These are phyloP conservation scores for Hartigia nigra DNA, from an alignment of 2,888 invertebrate genomes.

Conservation along the genomic window DNA sequence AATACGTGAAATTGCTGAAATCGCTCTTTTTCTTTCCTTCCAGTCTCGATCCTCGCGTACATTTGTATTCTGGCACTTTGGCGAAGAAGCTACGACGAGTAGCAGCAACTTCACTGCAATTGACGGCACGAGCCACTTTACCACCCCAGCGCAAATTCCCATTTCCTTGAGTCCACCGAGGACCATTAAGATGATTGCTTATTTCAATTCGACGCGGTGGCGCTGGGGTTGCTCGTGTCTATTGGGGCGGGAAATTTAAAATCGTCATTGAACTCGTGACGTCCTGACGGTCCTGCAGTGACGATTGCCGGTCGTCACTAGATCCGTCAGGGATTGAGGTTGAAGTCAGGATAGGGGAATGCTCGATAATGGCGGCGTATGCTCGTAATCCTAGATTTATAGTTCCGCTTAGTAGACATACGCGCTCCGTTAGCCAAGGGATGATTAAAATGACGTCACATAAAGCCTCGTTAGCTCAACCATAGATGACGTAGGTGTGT, in stretches of 20 bases:
- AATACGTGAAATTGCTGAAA: background rate
- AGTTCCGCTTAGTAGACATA: constrained; percentile 2
- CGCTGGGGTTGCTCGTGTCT: background rate
- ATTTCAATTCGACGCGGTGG: background rate
- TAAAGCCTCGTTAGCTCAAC: constrained; percentile 7
- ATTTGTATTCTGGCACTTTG: background rate
- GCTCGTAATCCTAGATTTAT: constrained; percentile 2
- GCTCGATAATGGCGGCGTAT: background rate
- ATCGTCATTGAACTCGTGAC: background rate
- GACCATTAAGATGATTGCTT: constrained; percentile 2
- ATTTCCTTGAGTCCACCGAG: background rate
- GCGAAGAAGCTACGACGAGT: background rate
- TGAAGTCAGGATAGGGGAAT: background rate
- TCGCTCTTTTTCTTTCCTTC: background rate
- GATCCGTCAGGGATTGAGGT: background rate
- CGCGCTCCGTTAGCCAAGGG: constrained; percentile 8
- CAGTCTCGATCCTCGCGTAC: background rate
- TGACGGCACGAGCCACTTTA: background rate
- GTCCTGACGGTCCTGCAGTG: background rate
- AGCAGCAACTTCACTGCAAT: background rate
- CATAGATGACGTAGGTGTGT: background rate
- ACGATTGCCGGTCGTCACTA: background rate
- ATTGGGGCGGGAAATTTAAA: background rate
- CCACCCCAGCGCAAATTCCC: background rate
- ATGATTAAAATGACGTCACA: constrained; percentile 7